Evolutionary conservation across 2,888 invertebrate species (phyloP), one percentile per base, ranked within the genome.

Genomic region (Acanthosepion esculentum): DNA sequence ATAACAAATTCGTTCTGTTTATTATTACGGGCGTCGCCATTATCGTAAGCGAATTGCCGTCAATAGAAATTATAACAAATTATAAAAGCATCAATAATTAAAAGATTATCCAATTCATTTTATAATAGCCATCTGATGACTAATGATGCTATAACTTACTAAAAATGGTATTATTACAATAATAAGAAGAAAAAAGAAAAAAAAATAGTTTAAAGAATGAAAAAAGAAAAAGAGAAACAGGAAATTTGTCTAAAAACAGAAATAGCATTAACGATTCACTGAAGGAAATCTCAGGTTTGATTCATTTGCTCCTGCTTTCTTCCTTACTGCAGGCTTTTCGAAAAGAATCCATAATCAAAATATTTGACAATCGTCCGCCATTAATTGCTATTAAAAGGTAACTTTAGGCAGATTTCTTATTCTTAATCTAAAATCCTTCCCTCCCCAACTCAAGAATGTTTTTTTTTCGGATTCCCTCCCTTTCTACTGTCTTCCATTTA

Each of bases 321-420:
- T 78, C 78, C 78, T 78, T 33, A 78, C 78, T 78, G 78, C n/a
- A 78, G n/a, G 78, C n/a, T 33, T 78, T 78, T 78, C n/a, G n/a
- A 33, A 12, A 33, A n/a, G 78, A 78, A 78, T 78, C 78, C 78
- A 78, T 78, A 78, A 78, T 78, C 78, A n/a, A 78, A 78, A 78
- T 78, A 78, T 78, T 78, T 78, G 78, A 78, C 78, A 78, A 78
- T n/a, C 78, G n/a, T 6, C n/a, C 15, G 78, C 78, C 78, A 78
- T 78, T 78, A 78, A 78, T 78, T 78, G 78, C 78, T 78, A 78
- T n/a, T 78, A 78, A 78, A 78, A 78, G 78, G 78, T 78, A 78
- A 78, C 78, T 78, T n/a, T 33, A 78, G 78, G 78, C 78, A 78
- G 78, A 78, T 78, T 78, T 33, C 33, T 12, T 33, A 78, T 78